phyloP scores from a whole-genome alignment of 2,888 invertebrate genomes.

The Idaea straminata region DNA sequence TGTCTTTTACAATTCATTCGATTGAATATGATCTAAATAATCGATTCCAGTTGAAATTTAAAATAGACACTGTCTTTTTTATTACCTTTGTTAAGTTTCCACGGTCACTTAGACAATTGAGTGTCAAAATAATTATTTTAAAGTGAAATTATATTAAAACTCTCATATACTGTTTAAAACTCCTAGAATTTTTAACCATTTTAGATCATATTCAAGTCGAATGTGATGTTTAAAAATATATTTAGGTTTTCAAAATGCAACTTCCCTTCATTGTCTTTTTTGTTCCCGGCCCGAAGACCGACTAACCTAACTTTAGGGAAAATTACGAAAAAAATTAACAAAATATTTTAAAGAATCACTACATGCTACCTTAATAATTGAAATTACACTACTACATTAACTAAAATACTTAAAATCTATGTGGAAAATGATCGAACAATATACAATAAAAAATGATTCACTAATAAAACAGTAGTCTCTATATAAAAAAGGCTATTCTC shows the following conservation, averaged over 20 bases:
- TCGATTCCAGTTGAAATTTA: constrained; percentile 18
- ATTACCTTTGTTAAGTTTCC: background rate
- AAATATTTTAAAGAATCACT: constrained; percentile 77
- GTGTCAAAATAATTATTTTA: background rate
- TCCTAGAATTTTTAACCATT: background rate
- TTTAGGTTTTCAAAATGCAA: constrained; percentile 57
- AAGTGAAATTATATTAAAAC: background rate
- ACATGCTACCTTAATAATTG: constrained; percentile 73
- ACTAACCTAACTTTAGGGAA: constrained; percentile 71
- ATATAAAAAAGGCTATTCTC: constrained; percentile 35
- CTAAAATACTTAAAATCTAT: constrained; percentile 74
- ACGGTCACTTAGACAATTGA: constrained; percentile 10
- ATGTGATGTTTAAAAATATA: background rate
- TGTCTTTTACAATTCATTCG: constrained; percentile 57
- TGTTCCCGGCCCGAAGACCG: constrained; percentile 69
- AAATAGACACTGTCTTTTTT: constrained; percentile 1
- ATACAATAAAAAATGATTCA: constrained; percentile 78
- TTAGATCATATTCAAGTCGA: background rate
- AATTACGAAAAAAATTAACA: constrained; percentile 76
- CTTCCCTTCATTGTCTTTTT: constrained; percentile 76
- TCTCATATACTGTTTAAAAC: background rate
- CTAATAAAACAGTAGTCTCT: constrained; percentile 70
- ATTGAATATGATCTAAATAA: constrained; percentile 10
- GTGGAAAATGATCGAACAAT: constrained; percentile 79
- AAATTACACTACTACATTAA: constrained; percentile 73